phyloP scores from a whole-genome alignment of 2,888 invertebrate genomes.

The Folsomia manolachei region DNA sequence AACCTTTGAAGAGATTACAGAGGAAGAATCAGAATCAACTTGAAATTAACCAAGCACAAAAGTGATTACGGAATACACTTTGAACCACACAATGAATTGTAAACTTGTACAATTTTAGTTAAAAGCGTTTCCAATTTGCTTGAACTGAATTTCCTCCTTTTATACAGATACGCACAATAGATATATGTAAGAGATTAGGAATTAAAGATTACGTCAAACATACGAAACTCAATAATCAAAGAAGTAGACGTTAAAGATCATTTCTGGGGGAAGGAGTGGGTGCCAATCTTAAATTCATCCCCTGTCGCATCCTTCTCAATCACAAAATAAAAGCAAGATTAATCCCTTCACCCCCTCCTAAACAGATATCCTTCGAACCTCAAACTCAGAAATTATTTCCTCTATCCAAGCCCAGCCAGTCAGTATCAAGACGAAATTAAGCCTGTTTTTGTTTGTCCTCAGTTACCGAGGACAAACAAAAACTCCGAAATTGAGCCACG shows the following conservation, averaged over 20 bases:
- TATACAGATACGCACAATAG: too few relatives aligned
- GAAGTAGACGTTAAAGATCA: not conserved
- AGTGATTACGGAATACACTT: not conserved
- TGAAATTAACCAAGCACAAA: constrained; percentile 15
- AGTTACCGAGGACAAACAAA: too few relatives aligned
- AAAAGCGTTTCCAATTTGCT: too few relatives aligned
- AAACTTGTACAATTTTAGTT: not conserved
- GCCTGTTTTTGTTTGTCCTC: not conserved
- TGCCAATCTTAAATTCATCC: not conserved
- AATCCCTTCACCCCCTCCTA: not conserved
- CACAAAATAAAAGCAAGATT: constrained; percentile 22
- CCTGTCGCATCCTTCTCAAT: not conserved
- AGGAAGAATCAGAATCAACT: constrained; percentile 36
- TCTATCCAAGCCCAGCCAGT: constrained; percentile 9
- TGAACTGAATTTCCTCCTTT: too few relatives aligned
- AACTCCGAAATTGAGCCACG: not conserved
- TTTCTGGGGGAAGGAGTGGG: not conserved
- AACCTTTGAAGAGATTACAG: constrained; percentile 35
- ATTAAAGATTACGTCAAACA: not conserved
- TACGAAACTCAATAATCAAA: not conserved
- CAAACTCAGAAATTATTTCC: not conserved
- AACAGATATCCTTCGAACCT: not conserved
- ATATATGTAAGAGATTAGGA: too few relatives aligned
- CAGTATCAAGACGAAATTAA: constrained; percentile 14
- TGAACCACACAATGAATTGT: not conserved